Percentiles rank a stretch among this genome's conserved stretches.
phyloP scores from a whole-genome alignment of 2,797 vertebrate genomes.

The Tokudaia tokunoshimensis region DNA sequence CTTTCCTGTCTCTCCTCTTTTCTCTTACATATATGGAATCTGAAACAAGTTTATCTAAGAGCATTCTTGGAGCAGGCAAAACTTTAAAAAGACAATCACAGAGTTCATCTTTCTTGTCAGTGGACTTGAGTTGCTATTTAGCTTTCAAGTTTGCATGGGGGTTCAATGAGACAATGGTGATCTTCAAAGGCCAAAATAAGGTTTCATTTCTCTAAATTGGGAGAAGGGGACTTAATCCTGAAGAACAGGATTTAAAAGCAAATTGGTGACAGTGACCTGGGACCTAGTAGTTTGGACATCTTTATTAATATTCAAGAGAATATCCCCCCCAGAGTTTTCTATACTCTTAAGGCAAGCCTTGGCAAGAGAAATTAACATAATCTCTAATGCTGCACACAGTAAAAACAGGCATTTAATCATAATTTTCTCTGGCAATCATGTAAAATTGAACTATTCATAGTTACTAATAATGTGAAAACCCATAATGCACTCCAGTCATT shows the following conservation, averaged over 20 bases:
- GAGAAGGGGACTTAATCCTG: background rate
- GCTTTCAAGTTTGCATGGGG: background rate
- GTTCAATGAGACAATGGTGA: background rate
- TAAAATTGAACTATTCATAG: conserved; percentile 68
- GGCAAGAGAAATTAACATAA: conserved; percentile 25
- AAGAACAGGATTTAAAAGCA: background rate
- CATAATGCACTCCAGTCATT: conserved; percentile 70
- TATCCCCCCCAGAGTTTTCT: background rate
- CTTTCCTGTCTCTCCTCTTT: accelerated
- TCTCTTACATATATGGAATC: background rate
- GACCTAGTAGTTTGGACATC: background rate
- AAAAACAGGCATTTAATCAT: conserved; percentile 68
- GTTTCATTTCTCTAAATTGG: background rate
- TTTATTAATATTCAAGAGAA: conserved; percentile 1
- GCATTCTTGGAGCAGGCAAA: background rate
- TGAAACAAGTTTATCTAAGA: background rate
- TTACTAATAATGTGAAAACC: conserved; percentile 71
- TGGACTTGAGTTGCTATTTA: background rate
- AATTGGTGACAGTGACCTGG: background rate
- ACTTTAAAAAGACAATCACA: background rate
- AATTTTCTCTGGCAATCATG: conserved; percentile 64
- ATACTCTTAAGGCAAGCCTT: conserved; percentile 22
- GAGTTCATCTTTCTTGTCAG: background rate
- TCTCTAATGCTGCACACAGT: background rate
- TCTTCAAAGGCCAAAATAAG: background rate